These are phyloP conservation scores for Forficula auricularia DNA, from an alignment of 1,140 invertebrate species.

Conservation along the genomic window DNA sequence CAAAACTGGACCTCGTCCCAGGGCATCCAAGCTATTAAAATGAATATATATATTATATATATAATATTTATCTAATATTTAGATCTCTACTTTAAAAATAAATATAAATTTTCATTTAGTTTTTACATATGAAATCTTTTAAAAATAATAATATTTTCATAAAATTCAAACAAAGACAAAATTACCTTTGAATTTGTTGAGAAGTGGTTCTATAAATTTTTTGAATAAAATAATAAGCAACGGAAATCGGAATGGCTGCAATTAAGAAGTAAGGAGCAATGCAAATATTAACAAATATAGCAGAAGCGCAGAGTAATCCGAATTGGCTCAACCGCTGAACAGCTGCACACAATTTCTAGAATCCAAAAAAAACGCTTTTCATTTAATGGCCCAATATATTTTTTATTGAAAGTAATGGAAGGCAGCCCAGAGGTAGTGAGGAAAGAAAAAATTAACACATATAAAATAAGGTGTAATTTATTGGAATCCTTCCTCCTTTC, in stretches of 20 bases:
- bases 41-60: background rate
- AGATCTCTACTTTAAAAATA: too few relatives aligned
- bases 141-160: too few relatives aligned
- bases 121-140: too few relatives aligned
- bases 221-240: slow-evolving; percentile 47
- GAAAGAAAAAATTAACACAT: too few relatives aligned
- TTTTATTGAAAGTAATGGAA: background rate
- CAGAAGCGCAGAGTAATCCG: slow-evolving; percentile 48
- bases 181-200: slow-evolving; percentile 22
- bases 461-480: too few relatives aligned
- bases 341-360: slow-evolving; percentile 57
- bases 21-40: slow-evolving; percentile 8
- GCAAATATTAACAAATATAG: slow-evolving; percentile 48
- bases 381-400: slow-evolving; percentile 1
- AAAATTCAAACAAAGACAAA: too few relatives aligned
- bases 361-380: slow-evolving; percentile 15
- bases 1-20: slow-evolving; percentile 50
- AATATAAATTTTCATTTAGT: too few relatives aligned
- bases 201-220: slow-evolving; percentile 48
- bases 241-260: slow-evolving; percentile 42
- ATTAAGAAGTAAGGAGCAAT: slow-evolving; percentile 53
- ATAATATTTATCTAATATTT: too few relatives aligned
- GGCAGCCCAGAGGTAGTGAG: too few relatives aligned
- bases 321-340: slow-evolving; percentile 54
- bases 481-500: too few relatives aligned